phyloP scores from a whole-genome alignment of 2,113 vertebrate species.

The Isurus oxyrinchus region DNA sequence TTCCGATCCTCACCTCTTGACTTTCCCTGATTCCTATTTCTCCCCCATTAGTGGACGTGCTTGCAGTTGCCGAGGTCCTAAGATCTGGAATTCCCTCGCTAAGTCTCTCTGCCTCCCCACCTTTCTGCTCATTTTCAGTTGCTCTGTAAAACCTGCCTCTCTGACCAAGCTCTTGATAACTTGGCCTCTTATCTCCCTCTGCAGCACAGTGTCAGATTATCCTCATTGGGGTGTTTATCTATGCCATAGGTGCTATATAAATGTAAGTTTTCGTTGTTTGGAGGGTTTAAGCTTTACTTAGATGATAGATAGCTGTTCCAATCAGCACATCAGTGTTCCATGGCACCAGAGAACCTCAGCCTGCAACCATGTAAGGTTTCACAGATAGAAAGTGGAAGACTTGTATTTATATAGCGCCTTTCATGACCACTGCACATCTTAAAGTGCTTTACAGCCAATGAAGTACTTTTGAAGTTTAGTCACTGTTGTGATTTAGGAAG shows the following conservation, averaged over 20 bases:
- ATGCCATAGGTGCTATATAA: neutral
- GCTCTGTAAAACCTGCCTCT: neutral
- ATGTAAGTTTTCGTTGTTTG: neutral
- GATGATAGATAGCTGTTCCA: neutral
- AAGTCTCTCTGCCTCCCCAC: neutral
- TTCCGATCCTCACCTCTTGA: neutral
- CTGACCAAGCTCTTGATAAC: neutral
- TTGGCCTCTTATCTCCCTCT: neutral
- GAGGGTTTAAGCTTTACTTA: neutral
- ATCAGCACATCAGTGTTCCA: neutral
- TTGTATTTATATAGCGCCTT: neutral
- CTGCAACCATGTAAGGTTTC: neutral
- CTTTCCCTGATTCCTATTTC: neutral
- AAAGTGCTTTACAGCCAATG: neutral
- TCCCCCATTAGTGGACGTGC: neutral
- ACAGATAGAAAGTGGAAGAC: neutral
- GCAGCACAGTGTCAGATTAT: neutral
- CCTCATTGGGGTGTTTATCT: neutral
- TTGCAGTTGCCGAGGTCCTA: neutral
- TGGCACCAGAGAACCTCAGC: neutral
- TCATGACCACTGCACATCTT: neutral
- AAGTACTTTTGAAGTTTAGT: neutral
- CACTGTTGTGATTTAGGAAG: neutral
- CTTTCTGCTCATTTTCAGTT: neutral
- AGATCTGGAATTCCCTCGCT: neutral